Conservation (phyloP, 2,797 vertebrate species). For the Xiphophorus birchmanni region DNA sequence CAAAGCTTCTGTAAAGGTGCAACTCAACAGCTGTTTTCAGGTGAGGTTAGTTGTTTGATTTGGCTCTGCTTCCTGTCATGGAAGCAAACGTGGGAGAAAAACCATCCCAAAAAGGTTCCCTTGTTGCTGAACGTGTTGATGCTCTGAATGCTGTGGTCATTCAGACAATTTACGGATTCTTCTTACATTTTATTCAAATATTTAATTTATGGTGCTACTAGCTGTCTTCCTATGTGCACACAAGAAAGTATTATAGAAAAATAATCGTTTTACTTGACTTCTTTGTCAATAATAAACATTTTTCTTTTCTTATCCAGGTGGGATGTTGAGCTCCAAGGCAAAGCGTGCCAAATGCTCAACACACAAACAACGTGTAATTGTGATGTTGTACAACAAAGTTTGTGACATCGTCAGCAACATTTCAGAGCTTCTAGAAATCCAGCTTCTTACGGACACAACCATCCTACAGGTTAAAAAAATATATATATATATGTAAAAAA, state of each 20-base stretch:
- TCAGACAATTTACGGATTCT: not conserved
- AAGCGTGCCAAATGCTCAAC: slow-evolving; percentile 97
- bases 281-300: not conserved
- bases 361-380: slow-evolving; percentile 95
- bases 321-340: slow-evolving; percentile 93
- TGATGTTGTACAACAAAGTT: slow-evolving; percentile 98
- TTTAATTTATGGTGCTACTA: not conserved
- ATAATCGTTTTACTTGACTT: not conserved
- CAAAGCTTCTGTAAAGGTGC: not conserved
- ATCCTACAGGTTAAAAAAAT: slow-evolving; percentile 89
- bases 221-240: not conserved
- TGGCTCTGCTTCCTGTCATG: not conserved
- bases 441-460: slow-evolving; percentile 96
- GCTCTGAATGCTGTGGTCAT: not conserved
- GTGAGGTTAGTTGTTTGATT: not conserved
- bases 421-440: slow-evolving; percentile 94
- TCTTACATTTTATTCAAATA: not conserved
- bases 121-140: not conserved
- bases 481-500: not conserved
- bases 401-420: slow-evolving; percentile 97
- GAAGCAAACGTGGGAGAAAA: not conserved
- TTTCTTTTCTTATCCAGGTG: slow-evolving; percentile 76
- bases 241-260: not conserved
- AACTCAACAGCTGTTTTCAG: not conserved
- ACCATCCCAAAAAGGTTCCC: not conserved